phyloP scores from a whole-genome alignment of 2,888 invertebrate genomes.

The Lampropteryx suffumata region DNA sequence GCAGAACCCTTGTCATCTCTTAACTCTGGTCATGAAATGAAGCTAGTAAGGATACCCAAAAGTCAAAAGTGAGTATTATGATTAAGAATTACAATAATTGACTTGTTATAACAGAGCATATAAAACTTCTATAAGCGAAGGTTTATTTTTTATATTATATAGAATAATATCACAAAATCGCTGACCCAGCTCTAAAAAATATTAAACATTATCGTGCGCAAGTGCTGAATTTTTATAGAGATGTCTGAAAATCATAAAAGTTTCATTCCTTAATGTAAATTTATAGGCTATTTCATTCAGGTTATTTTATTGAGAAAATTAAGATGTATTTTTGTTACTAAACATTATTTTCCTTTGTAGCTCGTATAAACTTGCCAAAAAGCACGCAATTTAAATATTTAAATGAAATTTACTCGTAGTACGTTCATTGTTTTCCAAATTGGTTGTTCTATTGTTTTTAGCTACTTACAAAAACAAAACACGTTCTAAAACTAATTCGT shows the following conservation, averaged over 20 bases:
- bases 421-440: constrained; percentile 12
- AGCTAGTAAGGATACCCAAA: constrained; percentile 88
- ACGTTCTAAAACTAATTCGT: neutral
- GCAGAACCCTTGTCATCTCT: constrained; percentile 90
- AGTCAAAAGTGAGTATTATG: constrained; percentile 80
- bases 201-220: too few species aligned
- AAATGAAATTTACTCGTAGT: neutral
- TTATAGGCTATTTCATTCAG: too few species aligned
- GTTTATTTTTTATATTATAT: too few species aligned
- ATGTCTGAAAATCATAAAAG: too few species aligned
- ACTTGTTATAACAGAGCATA: too few species aligned
- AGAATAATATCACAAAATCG: too few species aligned
- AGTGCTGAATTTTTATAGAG: too few species aligned
- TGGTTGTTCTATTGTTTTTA: constrained; percentile 1
- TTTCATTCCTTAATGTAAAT: too few species aligned
- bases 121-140: too few species aligned
- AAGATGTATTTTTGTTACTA: neutral
- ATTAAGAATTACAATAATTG: too few species aligned
- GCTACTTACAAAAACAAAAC: constrained; percentile 13
- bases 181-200: too few species aligned
- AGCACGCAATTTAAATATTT: neutral
- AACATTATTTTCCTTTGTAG: neutral
- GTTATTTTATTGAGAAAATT: too few species aligned
- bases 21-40: constrained; percentile 82
- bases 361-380: neutral